Evolutionary conservation across 2,888 invertebrate species (phyloP).

Genomic region (Polyommatus iphigenia): DNA sequence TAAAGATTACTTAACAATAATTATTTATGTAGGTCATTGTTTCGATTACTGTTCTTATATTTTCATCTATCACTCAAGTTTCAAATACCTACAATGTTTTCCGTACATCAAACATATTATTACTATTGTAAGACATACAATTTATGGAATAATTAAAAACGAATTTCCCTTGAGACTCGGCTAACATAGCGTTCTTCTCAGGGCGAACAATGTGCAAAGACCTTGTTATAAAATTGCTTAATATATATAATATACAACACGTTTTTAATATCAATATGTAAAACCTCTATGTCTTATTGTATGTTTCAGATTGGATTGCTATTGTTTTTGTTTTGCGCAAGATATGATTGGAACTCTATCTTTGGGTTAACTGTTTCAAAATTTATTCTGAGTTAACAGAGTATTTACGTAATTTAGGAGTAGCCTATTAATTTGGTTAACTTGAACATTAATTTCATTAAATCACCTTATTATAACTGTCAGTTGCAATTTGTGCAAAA

Average conservation of each 20-base stretch:
- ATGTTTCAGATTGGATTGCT: background rate
- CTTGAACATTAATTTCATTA: no score
- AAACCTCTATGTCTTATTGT: conserved; percentile 12
- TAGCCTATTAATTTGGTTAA: no score
- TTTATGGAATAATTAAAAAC: conserved; percentile 8
- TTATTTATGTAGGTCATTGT: background rate
- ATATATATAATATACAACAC: background rate
- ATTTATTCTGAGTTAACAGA: no score
- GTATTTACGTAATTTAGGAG: no score
- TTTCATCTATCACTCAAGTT: background rate
- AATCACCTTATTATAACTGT: background rate
- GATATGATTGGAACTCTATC: background rate
- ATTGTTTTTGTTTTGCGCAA: background rate
- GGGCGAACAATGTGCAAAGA: background rate
- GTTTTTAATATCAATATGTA: conserved; percentile 1
- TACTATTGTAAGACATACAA: background rate
- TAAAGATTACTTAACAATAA: background rate
- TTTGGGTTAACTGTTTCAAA: background rate
- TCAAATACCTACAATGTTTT: background rate
- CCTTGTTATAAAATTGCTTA: background rate
- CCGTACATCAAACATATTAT: background rate
- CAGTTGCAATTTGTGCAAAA: background rate
- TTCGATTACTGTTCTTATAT: background rate
- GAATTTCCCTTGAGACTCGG: conserved; percentile 5
- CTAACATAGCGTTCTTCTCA: conserved; percentile 1